Evolutionary conservation across 2,888 invertebrate genomes (phyloP).

Genomic region (Norana najaformis): DNA sequence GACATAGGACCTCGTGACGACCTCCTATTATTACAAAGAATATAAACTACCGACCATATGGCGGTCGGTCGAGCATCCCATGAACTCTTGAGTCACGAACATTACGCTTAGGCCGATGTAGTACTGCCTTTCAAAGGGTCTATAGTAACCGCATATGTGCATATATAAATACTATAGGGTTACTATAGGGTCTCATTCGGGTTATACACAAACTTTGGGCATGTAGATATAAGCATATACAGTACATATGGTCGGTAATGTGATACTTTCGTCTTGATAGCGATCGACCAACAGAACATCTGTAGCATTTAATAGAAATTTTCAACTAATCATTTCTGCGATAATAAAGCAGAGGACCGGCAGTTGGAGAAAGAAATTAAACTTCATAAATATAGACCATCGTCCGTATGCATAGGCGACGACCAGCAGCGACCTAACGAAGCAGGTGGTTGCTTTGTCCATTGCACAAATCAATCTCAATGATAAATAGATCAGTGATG

Average conservation of each 20-base stretch:
- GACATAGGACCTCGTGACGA: not conserved
- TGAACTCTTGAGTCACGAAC: not conserved
- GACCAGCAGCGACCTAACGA: not conserved
- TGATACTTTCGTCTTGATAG: not conserved
- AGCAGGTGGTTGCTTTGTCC: not conserved
- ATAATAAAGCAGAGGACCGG: not conserved
- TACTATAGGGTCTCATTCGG: not conserved
- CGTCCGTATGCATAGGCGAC: not conserved
- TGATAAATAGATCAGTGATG: not conserved
- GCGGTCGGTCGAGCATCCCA: not conserved
- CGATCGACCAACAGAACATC: not conserved
- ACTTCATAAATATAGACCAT: not conserved
- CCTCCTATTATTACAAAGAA: not conserved
- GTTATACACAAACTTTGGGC: not conserved
- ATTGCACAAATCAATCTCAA: not conserved
- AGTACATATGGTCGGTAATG: not conserved
- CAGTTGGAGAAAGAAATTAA: not conserved
- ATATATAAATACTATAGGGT: too few relatives aligned
- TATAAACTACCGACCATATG: not conserved
- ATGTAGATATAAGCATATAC: not conserved
- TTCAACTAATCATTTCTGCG: not conserved
- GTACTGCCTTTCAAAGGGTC: too few relatives aligned
- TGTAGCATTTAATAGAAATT: constrained; percentile 7
- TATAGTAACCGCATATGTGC: too few relatives aligned
- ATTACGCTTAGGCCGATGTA: not conserved